Percentiles rank a stretch among this genome's conserved stretches.
Evolutionary conservation across 1,140 invertebrate genomes (phyloP).

Genomic region (Tetramorium alpestre): DNA sequence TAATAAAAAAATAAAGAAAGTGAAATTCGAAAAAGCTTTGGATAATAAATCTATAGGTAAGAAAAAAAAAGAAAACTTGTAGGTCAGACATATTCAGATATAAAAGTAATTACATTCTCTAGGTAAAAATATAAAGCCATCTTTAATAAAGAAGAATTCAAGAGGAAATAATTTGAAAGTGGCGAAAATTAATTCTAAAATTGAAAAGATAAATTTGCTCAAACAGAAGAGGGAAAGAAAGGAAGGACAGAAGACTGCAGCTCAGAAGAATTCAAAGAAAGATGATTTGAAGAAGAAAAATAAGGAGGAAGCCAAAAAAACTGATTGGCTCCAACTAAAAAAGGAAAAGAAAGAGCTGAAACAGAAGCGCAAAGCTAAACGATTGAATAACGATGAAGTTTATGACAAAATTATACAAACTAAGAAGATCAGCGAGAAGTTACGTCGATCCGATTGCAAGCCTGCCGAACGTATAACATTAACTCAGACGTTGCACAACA

Average conservation of each 20-base stretch:
- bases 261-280: slow-evolving; percentile 17
- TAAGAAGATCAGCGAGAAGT: slow-evolving; percentile 92
- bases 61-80: slow-evolving; percentile 3
- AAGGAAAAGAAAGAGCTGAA: slow-evolving; percentile 90
- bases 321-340: slow-evolving; percentile 91
- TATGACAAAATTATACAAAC: slow-evolving; percentile 90
- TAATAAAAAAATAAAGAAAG: slow-evolving; percentile 47
- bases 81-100: slow-evolving; percentile 68
- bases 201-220: slow-evolving; percentile 89
- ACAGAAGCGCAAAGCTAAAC: slow-evolving; percentile 87
- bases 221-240: slow-evolving; percentile 91
- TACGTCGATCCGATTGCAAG: slow-evolving; percentile 87
- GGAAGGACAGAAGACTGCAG: slow-evolving; percentile 87
- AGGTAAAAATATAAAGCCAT: slow-evolving; percentile 54
- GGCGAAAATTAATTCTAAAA: slow-evolving; percentile 59
- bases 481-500: slow-evolving; percentile 89
- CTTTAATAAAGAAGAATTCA: not conserved
- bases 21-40: slow-evolving; percentile 53
- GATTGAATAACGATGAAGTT: slow-evolving; percentile 84
- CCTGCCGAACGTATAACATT: slow-evolving; percentile 88
- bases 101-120: slow-evolving; percentile 7
- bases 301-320: slow-evolving; percentile 85
- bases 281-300: slow-evolving; percentile 4
- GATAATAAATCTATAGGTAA: slow-evolving; percentile 56
- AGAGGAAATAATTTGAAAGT: not conserved